These are phyloP conservation scores for Sylvilagus floridanus DNA, from an alignment of 2,797 vertebrate species.

Conservation along the genomic window DNA sequence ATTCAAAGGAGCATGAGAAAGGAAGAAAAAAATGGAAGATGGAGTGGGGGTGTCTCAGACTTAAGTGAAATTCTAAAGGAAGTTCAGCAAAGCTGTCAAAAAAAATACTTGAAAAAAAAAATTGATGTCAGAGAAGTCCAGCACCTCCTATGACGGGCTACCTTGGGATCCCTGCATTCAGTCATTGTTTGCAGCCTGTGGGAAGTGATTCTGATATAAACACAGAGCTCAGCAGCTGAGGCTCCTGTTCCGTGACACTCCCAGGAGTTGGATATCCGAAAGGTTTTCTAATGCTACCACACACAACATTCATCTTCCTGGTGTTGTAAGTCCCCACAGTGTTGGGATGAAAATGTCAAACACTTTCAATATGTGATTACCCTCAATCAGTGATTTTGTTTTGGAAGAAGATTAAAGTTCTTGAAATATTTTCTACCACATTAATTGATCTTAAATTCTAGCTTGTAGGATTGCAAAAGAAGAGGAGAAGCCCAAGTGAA, in stretches of 20 bases:
- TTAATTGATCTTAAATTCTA: background rate
- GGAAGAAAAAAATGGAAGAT: background rate
- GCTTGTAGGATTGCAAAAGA: background rate
- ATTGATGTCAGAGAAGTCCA: background rate
- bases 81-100: background rate
- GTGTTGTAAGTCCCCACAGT: background rate
- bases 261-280: background rate
- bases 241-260: background rate
- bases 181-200: background rate
- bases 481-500: background rate
- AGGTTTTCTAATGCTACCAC: background rate
- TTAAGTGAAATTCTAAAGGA: background rate
- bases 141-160: background rate
- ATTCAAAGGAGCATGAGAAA: too few relatives aligned
- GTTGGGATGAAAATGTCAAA: background rate
- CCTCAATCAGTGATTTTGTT: background rate
- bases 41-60: background rate
- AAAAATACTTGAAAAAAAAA: background rate
- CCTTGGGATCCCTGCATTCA: background rate
- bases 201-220: background rate
- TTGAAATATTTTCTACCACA: background rate
- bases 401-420: background rate
- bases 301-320: background rate
- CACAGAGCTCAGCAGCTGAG: background rate
- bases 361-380: background rate